Evolutionary conservation across 2,888 invertebrate genomes (phyloP), one percentile per base, ranked within the genome.

Genomic region (Uropetala carovei): DNA sequence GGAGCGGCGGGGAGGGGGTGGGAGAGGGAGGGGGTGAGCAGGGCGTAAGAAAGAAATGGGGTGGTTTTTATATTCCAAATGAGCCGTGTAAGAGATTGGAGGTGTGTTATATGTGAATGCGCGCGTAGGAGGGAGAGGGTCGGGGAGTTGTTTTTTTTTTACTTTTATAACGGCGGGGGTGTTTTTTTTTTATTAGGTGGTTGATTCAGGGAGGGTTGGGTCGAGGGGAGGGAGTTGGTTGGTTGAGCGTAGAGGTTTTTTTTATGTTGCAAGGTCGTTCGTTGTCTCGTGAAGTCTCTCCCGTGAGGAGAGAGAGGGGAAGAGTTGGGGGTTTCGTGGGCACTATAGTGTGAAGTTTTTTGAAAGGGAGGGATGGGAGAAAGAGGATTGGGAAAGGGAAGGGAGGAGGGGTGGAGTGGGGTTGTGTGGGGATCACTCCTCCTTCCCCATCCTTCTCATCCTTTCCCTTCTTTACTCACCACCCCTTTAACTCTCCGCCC

Each of bases 231-330:
- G 64, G 64, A 64, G 43, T 43, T 43, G 43, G 43, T 68, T 68
- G 56, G 58, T 58, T 22, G 56, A 56, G 58, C 58, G 86, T 57
- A n/a, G 59, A 27, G 43, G 27, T 58, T 85, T 60, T 60, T 60
- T 27, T 86, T 18, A 27, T 14, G 30, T 16, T 30, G 86, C 85
- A 86, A 86, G 86, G 86, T 60, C 86, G 86, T 86, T 86, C 86
- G 86, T 86, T 60, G 86, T 86, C 16, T 83, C 60, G 14, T 59
- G 11, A 58, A 59, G 85, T 86, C 27, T 30, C 43, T 60, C 27
- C 27, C 86, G 27, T 22, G 58, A 57, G 22, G 85, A 75, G 22
- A 27, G 22, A 22, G 22, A 75, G 27, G n/a, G n/a, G n/a, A n/a
- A 27, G 75, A 22, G 75, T 0, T 75, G 75, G 64, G n/a, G 68